These are phyloP conservation scores for Euleptes europaea DNA, from an alignment of 2,113 vertebrate genomes.

Conservation along the genomic window DNA sequence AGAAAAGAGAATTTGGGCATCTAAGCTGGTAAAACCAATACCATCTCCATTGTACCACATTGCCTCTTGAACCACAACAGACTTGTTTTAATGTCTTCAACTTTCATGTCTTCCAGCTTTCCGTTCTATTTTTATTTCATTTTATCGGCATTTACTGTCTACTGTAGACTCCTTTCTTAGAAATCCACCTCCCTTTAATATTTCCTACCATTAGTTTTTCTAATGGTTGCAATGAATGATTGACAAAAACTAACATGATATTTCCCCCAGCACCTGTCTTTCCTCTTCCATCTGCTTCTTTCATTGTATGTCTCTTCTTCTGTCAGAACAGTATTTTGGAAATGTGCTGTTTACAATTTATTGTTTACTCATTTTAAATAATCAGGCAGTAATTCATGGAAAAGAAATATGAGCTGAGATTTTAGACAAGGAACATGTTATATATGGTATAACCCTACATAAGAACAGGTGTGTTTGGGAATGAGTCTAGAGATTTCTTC, in stretches of 20 bases:
- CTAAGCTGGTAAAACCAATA: too few species aligned
- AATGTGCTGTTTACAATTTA: background rate
- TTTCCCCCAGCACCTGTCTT: background rate
- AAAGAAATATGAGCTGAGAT: background rate
- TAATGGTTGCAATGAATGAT: background rate
- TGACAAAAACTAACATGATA: background rate
- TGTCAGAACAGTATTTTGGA: background rate
- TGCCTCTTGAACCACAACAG: background rate
- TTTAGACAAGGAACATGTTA: background rate
- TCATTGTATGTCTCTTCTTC: background rate
- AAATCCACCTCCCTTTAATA: background rate
- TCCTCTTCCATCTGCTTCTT: background rate
- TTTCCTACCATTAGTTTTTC: background rate
- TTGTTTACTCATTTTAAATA: background rate
- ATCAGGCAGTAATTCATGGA: background rate
- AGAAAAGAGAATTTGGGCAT: too few species aligned
- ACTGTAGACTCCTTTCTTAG: background rate
- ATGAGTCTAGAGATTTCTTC: background rate
- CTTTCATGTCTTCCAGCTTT: background rate
- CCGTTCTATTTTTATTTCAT: background rate
- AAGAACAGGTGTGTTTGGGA: conserved; percentile 1
- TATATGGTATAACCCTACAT: background rate
- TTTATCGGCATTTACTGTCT: background rate
- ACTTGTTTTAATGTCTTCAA: background rate
- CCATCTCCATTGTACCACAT: too few species aligned